Base-by-base conservation (phyloP, 2,113 vertebrate genomes). In the Mormyrus iriodes region DNA sequence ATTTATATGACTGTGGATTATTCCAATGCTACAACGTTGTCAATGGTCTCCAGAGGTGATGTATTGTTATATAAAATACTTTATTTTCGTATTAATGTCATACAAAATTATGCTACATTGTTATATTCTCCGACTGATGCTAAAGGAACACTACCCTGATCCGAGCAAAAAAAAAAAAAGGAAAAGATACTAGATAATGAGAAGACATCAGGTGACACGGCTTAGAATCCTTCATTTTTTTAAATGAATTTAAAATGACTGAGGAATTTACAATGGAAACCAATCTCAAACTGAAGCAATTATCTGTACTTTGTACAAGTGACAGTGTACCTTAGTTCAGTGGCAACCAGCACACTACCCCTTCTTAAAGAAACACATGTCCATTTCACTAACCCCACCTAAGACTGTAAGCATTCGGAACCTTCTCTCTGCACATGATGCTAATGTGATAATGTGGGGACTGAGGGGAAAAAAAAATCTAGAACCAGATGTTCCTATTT, bases 101-200 rank as follows among this genome's bases (percentile, higher is more conserved):
- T 53, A 53, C 49, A 83, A 82, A 88, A 88, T 88, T 52, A 82
- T 82, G 19, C 69, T 79, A 88, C 65, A 73, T 15, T 88, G 88
- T 86, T 53, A 35, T 51, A 52, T 83, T 35, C 42, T 42, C 49
- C 3, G 49, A 39, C 27, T 24, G 19, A 88, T 27, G 51, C 48
- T 39, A 52, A 88, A 82, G 73, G 19, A 88, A 39, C 88, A 88
- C 83, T 85, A 51, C 83, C 83, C 83, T 86, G 51, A 24, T 52
- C 51, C 35, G 35, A 55, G 49, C 42, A 51, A 35, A 85, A 85
- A 52, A 12, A 48, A 13, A 31, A 39, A 82, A 24, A 27, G 46
- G 46, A 46, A 24, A 42, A 79, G 52, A 65, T 79, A 35, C 65
- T 35, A 52, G 10, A 88, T 79, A 44, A 42, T 3, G 24, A 79